phyloP scores from a whole-genome alignment of 1,140 invertebrate species.

The Sweltsa coloradensis region DNA sequence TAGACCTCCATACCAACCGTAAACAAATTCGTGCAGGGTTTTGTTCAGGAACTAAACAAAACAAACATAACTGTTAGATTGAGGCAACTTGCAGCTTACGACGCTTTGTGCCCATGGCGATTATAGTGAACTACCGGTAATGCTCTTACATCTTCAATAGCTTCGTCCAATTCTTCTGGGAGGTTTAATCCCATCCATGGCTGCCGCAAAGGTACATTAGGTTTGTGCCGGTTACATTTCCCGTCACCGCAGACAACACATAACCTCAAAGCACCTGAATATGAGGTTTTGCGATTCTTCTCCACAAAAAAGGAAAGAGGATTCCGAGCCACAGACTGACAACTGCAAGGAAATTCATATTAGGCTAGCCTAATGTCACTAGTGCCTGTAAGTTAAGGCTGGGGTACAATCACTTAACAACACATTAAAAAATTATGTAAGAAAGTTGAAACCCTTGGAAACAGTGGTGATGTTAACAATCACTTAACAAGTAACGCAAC shows the following conservation, averaged over 20 bases:
- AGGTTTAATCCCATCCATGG: conserved; percentile 53
- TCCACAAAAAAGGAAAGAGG: conserved; percentile 3
- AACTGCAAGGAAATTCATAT: background rate
- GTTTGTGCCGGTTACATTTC: conserved; percentile 30
- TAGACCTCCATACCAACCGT: conserved; percentile 62
- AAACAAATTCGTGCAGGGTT: conserved; percentile 55
- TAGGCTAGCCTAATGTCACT: background rate
- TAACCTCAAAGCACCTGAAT: conserved; percentile 12
- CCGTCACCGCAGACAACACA: conserved; percentile 29
- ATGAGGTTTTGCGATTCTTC: conserved; percentile 4
- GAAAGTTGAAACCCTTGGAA: no score
- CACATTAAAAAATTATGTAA: background rate
- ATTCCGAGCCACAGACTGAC: conserved; percentile 5
- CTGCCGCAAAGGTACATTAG: conserved; percentile 27
- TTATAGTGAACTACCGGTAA: conserved; percentile 12
- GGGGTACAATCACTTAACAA: background rate
- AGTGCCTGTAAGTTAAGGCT: background rate
- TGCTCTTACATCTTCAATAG: conserved; percentile 50
- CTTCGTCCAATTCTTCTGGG: conserved; percentile 47
- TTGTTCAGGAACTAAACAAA: conserved; percentile 54
- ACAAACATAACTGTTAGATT: conserved; percentile 23
- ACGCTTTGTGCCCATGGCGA: background rate
- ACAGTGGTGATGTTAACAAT: background rate
- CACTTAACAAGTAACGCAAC: no score
- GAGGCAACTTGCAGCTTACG: conserved; percentile 28